phyloP scores from a whole-genome alignment of 1,140 invertebrate species.

The Cardiocondyla obscurior region DNA sequence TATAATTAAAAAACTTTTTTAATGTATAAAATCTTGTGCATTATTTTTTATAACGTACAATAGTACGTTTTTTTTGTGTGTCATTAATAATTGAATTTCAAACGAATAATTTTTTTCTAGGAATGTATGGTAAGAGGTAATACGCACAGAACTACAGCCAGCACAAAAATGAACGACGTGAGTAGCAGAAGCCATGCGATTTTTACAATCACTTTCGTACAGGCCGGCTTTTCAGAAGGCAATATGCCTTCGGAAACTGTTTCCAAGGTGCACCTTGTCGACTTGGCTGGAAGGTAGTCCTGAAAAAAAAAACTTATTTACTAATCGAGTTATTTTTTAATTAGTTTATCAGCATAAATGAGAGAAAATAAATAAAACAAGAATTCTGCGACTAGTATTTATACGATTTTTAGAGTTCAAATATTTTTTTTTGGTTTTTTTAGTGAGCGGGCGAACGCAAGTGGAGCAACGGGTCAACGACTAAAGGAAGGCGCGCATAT shows the following conservation, averaged over 20 bases:
- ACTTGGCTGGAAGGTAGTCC: slow-evolving; percentile 92
- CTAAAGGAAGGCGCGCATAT: slow-evolving; percentile 96
- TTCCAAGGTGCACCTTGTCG: slow-evolving; percentile 94
- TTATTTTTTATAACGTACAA: neutral
- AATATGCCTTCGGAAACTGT: slow-evolving; percentile 93
- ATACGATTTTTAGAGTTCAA: neutral
- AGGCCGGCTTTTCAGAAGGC: slow-evolving; percentile 92
- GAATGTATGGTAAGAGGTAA: slow-evolving; percentile 91
- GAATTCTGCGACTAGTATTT: neutral
- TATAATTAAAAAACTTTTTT: neutral
- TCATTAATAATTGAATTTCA: neutral
- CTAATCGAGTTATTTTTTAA: slow-evolving; percentile 11
- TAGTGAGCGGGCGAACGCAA: slow-evolving; percentile 94
- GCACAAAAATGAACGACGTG: slow-evolving; percentile 94
- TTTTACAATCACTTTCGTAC: slow-evolving; percentile 96
- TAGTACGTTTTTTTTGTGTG: neutral
- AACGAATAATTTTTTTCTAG: slow-evolving; percentile 78
- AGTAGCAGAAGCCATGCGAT: slow-evolving; percentile 98
- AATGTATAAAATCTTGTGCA: neutral
- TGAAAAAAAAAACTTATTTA: slow-evolving; percentile 60
- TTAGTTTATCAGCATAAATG: slow-evolving; percentile 2
- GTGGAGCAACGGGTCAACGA: slow-evolving; percentile 93
- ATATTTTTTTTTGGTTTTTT: neutral
- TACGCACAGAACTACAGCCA: slow-evolving; percentile 91
- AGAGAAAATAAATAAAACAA: neutral